Base-by-base conservation (phyloP, 1,140 invertebrate species). In the Lineus longissimus region DNA sequence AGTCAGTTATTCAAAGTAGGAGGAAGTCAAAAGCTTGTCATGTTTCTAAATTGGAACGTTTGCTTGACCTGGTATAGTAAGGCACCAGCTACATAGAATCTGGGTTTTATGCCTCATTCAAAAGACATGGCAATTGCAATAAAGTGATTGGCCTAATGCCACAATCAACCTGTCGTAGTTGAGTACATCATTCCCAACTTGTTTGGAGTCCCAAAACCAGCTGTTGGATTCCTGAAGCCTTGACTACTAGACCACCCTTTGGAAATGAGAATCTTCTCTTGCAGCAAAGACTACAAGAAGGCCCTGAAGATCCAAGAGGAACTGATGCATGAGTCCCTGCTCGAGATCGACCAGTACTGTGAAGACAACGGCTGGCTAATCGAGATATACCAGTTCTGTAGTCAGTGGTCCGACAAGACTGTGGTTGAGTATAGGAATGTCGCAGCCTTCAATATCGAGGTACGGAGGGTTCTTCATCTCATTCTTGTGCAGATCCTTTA, bases 371-470 rank as follows among this genome's bases (percentile, higher is more conserved):
- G 64, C 11, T 82, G 80, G 80, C 59, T 82, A 7, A 71, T 73
- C 63, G 78, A 80, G 36, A 80, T 81, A 31, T 71, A 76, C 47
- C 43, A 64, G 27, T 82, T 73, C 67, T 76, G 76, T 64, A 66
- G 65, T 19, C 71, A 70, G 19, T 82, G 80, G 79, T 78, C 65
- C 15, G 69, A 71, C 15, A 71, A 74, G 23, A 73, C 75, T 36
- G 65, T 73, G 6, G 65, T 66, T 43, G 73, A 80, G 57, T 78
- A 72, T 63, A 74, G 74, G 65, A 73, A 70, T 1, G 70, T 69
- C 15, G 69, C 70, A 36, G 76, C 77, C 19, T 81, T 76, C 63
- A 70, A 65, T 30, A 77, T 81, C 63, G 79, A 81, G 74, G 79
- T 81, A 65, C 31, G 51, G 25, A 66, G 19, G 4, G 47, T 51